A percentile compares a stretch with the other conserved stretches of the same genome.
phyloP scores from a whole-genome alignment of 2,113 vertebrate species.

The Saiga tatarica region DNA sequence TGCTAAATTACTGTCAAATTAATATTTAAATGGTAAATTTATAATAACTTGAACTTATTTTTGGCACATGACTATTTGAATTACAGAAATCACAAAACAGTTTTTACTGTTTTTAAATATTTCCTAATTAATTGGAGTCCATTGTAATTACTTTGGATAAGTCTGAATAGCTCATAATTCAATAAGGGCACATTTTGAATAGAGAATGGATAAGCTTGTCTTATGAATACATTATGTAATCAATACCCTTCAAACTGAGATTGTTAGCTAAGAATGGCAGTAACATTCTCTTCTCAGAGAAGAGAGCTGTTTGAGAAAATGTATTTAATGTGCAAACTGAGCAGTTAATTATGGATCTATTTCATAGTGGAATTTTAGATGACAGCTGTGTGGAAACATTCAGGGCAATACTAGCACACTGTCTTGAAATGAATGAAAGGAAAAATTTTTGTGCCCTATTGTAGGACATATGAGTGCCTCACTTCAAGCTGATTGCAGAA shows the following conservation, averaged over 20 bases:
- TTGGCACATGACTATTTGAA: conserved; percentile 21
- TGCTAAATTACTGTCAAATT: neutral
- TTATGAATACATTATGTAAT: conserved; percentile 16
- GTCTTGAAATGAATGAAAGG: conserved; percentile 13
- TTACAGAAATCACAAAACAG: neutral
- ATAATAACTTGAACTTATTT: neutral
- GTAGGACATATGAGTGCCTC: neutral
- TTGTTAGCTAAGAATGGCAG: conserved; percentile 28
- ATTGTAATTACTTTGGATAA: conserved; percentile 20
- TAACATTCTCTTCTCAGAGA: conserved; percentile 20
- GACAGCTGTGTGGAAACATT: conserved; percentile 51
- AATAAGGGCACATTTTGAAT: conserved; percentile 25
- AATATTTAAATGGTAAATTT: conserved; percentile 24
- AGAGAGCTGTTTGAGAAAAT: conserved; percentile 58
- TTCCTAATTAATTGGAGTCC: conserved; percentile 24
- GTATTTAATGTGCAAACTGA: conserved; percentile 38
- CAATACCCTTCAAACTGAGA: neutral
- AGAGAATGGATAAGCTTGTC: conserved; percentile 29
- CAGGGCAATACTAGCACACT: conserved; percentile 22
- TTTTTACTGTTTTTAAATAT: neutral
- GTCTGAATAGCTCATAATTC: conserved; percentile 43
- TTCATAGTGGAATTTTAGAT: conserved; percentile 41
- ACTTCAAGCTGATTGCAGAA: conserved; percentile 25
- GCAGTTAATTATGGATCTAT: conserved; percentile 23
- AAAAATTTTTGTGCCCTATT: conserved; percentile 1